Percentiles rank a stretch among this genome's conserved stretches.
phyloP scores from a whole-genome alignment of 2,888 invertebrate genomes.

The Entomobrya proxima region DNA sequence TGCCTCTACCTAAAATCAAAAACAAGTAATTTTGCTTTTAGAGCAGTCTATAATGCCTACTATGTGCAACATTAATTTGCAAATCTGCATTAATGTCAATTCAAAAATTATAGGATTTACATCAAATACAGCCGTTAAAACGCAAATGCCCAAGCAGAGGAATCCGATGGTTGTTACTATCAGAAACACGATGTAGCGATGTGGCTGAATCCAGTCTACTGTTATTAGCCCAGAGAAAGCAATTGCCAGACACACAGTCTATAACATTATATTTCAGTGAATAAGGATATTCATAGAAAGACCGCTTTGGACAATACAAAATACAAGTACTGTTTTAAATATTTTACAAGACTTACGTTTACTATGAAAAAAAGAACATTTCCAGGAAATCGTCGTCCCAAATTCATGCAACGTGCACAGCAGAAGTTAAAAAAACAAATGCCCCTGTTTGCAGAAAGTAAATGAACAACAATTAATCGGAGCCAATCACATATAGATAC shows the following conservation, averaged over 20 bases:
- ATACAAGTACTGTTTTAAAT: neutral
- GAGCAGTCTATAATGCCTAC: neutral
- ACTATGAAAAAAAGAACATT: constrained; percentile 47
- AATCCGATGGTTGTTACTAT: constrained; percentile 58
- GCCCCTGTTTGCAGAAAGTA: too few species aligned
- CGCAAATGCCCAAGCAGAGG: constrained; percentile 67
- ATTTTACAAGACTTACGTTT: constrained; percentile 40
- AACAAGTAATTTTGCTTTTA: neutral
- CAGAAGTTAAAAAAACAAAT: constrained; percentile 44
- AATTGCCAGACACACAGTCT: constrained; percentile 62
- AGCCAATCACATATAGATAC: neutral
- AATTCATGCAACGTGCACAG: constrained; percentile 62
- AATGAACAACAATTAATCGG: too few species aligned
- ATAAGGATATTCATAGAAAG: neutral
- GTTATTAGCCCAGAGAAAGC: constrained; percentile 63
- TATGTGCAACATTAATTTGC: neutral
- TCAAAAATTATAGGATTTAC: constrained; percentile 35
- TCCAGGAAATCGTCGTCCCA: constrained; percentile 56
- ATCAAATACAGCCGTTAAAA: constrained; percentile 67
- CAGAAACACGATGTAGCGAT: constrained; percentile 66
- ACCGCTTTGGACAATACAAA: neutral
- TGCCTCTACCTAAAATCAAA: constrained; percentile 58
- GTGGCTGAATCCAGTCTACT: constrained; percentile 51
- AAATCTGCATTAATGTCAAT: neutral
- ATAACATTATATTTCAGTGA: neutral